Evolutionary conservation across 2,888 invertebrate genomes (phyloP).

Genomic region (Tenthredo livida): DNA sequence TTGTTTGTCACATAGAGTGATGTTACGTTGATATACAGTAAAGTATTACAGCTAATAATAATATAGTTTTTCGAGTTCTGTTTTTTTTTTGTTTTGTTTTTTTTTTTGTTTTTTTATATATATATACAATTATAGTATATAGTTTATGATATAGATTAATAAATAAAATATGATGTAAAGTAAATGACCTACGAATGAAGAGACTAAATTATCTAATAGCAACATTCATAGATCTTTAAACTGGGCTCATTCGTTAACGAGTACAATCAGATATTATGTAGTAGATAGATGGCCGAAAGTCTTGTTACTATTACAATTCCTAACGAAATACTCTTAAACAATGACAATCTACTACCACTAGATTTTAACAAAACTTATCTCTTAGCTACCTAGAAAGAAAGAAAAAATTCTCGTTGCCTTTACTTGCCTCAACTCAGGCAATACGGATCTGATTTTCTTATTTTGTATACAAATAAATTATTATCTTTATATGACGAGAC

Average conservation of each 20-base stretch:
- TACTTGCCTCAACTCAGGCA: slow-evolving; percentile 6
- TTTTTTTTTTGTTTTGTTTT: slow-evolving; percentile 14
- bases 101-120: slow-evolving; percentile 10
- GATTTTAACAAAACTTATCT: slow-evolving; percentile 3
- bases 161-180: slow-evolving; percentile 44
- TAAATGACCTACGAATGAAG: slow-evolving; percentile 13
- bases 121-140: slow-evolving; percentile 50
- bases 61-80: slow-evolving; percentile 29
- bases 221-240: slow-evolving; percentile 17
- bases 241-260: slow-evolving; percentile 19
- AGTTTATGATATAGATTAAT: slow-evolving; percentile 43
- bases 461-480: slow-evolving; percentile 39
- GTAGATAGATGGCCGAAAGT: slow-evolving; percentile 26
- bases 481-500: slow-evolving; percentile 22
- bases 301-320: slow-evolving; percentile 37
- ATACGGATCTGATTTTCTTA: slow-evolving; percentile 29
- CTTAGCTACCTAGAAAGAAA: neutral
- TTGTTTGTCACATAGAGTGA: slow-evolving; percentile 46
- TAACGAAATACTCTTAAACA: slow-evolving; percentile 37
- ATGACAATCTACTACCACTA: slow-evolving; percentile 41
- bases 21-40: slow-evolving; percentile 47
- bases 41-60: slow-evolving; percentile 51
- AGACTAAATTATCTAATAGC: slow-evolving; percentile 18
- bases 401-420: slow-evolving; percentile 14
- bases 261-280: slow-evolving; percentile 28